Base-by-base conservation (phyloP, 2,888 invertebrate genomes). In the Brachycybe producta region DNA sequence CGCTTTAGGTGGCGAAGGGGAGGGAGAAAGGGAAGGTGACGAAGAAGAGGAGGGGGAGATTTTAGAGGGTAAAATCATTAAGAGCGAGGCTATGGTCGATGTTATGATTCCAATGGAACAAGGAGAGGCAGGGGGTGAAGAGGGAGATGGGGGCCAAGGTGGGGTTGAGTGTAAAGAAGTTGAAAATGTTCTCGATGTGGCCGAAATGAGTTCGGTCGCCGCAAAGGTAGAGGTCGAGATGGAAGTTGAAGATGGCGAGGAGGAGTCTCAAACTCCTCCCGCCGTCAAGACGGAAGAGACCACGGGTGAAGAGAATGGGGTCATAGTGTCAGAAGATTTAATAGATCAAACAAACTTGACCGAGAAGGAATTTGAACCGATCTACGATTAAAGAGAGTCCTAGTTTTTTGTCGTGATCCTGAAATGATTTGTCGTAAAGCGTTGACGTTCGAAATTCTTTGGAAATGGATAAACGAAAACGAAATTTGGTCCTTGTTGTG, bases 341-440 rank as follows among this genome's bases (percentile, higher is more conserved):
- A 36, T 24, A 4, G 44, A 54, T 43, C 23, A 21, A 2, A 27
- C 49, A 15, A 30, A 42, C 19, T 38, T 55, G 19, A 52, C 50
- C n/a, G 57, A 58, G 45, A 55, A 58, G 44, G 58, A 58, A 38
- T 58, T 58, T 56, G 58, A 57, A 32, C 57, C 58, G 5, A 57
- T 56, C 41, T 58, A 57, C 51, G 58, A 58, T 41, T 51, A 24
- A 28, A 32, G 26, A 21, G n/a, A 23, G n/a, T n/a, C n/a, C n/a
- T n/a, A n/a, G n/a, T n/a, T n/a, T n/a, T n/a, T n/a, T n/a, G n/a
- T n/a, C n/a, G n/a, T n/a, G n/a, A n/a, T n/a, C n/a, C n/a, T n/a
- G n/a, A n/a, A n/a, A n/a, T n/a, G n/a, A n/a, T n/a, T n/a, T n/a
- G n/a, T n/a, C n/a, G n/a, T n/a, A n/a, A n/a, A n/a, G n/a, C n/a